These are phyloP conservation scores for Tetragonula carbonaria DNA, from an alignment of 2,888 invertebrate species.

Conservation along the genomic window DNA sequence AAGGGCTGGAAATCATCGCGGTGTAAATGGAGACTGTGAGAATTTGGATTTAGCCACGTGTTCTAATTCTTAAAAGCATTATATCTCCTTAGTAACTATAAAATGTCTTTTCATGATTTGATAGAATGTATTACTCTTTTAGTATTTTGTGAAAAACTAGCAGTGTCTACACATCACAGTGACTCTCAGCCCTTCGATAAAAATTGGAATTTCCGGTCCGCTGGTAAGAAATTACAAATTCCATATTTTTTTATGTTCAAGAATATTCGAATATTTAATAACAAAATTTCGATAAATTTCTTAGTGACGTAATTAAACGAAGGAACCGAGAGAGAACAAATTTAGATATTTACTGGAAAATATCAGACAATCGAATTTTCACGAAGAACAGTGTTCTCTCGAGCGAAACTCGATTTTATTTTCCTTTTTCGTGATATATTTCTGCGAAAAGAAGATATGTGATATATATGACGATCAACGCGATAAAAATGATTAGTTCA, in stretches of 20 bases:
- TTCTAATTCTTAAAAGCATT: background rate
- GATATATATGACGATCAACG: background rate
- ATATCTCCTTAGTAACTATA: background rate
- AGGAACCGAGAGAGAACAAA: background rate
- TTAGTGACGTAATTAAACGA: too few relatives aligned
- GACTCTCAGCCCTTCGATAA: background rate
- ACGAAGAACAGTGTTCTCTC: background rate
- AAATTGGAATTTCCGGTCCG: background rate
- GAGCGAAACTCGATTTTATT: background rate
- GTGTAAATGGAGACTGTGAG: background rate
- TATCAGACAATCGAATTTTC: conserved; percentile 13
- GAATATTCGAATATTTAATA: too few relatives aligned
- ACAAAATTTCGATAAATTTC: too few relatives aligned
- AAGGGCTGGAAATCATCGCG: background rate
- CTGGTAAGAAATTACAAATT: background rate
- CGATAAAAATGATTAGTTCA: conserved; percentile 11
- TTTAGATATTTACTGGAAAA: background rate
- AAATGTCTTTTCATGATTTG: background rate
- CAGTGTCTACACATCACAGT: background rate
- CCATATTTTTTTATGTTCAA: background rate
- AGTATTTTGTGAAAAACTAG: too few relatives aligned
- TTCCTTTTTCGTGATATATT: conserved; percentile 1
- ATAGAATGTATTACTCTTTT: background rate
- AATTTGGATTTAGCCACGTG: background rate
- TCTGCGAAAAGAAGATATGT: conserved; percentile 1